These are phyloP conservation scores for Pantala flavescens DNA, from an alignment of 1,140 invertebrate genomes.

Conservation along the genomic window DNA sequence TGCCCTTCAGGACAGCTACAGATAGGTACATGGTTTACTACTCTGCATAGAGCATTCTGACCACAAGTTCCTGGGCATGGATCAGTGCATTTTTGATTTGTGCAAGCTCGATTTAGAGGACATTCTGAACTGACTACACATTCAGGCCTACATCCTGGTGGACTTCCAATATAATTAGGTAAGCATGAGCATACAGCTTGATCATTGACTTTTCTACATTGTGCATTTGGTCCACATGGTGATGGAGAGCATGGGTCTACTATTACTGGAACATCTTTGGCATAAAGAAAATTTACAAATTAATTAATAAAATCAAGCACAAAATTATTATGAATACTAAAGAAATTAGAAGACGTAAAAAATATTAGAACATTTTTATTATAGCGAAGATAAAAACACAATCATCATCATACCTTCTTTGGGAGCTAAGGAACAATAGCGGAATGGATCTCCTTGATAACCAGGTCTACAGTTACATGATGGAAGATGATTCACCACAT, in stretches of 20 bases:
- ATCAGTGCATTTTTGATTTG: constrained; percentile 29
- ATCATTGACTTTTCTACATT: constrained; percentile 34
- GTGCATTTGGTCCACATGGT: constrained; percentile 49
- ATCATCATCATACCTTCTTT: constrained; percentile 40
- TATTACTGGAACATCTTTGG: constrained; percentile 27
- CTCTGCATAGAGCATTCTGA: constrained; percentile 11
- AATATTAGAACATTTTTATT: background rate
- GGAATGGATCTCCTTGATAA: constrained; percentile 59
- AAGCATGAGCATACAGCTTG: constrained; percentile 28
- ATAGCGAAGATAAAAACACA: background rate
- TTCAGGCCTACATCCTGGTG: constrained; percentile 19
- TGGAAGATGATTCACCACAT: constrained; percentile 59
- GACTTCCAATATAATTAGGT: constrained; percentile 22
- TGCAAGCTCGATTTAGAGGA: constrained; percentile 24
- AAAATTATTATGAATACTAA: no score
- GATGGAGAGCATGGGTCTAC: constrained; percentile 39
- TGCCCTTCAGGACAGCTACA: constrained; percentile 31
- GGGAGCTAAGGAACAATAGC: constrained; percentile 41
- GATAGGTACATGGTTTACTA: constrained; percentile 21
- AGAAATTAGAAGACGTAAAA: no score
- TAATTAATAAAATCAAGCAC: no score
- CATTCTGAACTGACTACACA: constrained; percentile 30
- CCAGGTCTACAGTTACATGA: constrained; percentile 56
- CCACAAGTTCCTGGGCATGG: constrained; percentile 32
- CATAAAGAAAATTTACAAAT: background rate